Evolutionary conservation across 2,888 invertebrate species (phyloP).

Genomic region (Synanthedon vespiformis): DNA sequence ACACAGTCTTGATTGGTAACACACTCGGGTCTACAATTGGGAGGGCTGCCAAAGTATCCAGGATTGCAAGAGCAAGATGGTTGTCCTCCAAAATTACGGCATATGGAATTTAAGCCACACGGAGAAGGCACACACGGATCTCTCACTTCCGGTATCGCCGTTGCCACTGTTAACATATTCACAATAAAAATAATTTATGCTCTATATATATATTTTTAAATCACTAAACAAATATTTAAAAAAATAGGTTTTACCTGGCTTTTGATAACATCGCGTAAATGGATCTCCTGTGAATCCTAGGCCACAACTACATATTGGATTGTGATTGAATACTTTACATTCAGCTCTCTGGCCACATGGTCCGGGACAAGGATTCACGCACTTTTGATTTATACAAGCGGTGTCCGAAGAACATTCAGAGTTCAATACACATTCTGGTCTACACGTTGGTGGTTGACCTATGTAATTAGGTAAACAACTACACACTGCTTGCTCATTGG

Average conservation of each 20-base stretch:
- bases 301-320: conserved; percentile 77
- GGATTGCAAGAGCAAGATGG: conserved; percentile 73
- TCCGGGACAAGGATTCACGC: conserved; percentile 78
- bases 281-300: conserved; percentile 74
- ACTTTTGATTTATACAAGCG: conserved; percentile 78
- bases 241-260: conserved; percentile 42
- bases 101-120: conserved; percentile 74
- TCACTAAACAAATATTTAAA: not conserved
- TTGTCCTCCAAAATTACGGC: conserved; percentile 65
- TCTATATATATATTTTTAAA: not conserved
- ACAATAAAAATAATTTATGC: not conserved
- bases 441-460: conserved; percentile 77
- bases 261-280: conserved; percentile 74
- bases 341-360: conserved; percentile 78
- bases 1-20: conserved; percentile 76
- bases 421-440: conserved; percentile 76
- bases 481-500: conserved; percentile 74
- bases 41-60: conserved; percentile 74
- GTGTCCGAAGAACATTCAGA: conserved; percentile 73
- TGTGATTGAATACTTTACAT: conserved; percentile 79
- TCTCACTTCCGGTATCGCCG: conserved; percentile 26
- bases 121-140: conserved; percentile 78
- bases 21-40: conserved; percentile 77
- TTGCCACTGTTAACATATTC: conserved; percentile 20
- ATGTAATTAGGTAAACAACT: conserved; percentile 76